Evolutionary conservation across 2,113 vertebrate species (phyloP).

Genomic region (Meriones unguiculatus): DNA sequence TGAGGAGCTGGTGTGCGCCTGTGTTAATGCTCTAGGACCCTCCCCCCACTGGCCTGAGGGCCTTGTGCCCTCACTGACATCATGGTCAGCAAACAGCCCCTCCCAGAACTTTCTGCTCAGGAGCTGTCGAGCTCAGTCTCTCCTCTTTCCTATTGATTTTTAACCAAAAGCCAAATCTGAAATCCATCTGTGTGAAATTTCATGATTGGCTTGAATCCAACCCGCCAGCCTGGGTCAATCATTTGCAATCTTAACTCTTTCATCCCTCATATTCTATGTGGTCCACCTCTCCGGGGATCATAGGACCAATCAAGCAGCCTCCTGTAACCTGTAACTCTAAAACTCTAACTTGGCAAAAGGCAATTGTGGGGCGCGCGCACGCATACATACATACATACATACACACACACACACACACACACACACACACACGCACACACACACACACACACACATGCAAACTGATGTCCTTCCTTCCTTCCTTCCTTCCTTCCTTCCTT

Average conservation of each 20-base stretch:
- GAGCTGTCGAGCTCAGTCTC: background rate
- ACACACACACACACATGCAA: background rate
- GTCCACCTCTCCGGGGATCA: background rate
- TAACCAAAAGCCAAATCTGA: conserved; percentile 46
- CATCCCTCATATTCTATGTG: background rate
- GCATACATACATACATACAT: background rate
- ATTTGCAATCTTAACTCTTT: background rate
- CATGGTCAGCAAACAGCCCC: background rate
- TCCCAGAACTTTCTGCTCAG: background rate
- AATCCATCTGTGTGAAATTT: background rate
- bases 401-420: background rate
- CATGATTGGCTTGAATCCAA: background rate
- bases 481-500: background rate
- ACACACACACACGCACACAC: background rate
- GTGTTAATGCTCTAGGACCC: background rate
- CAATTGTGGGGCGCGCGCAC: accelerated
- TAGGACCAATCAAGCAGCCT: background rate
- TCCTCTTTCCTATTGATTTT: background rate
- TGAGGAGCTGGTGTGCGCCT: too few species aligned
- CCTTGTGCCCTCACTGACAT: background rate
- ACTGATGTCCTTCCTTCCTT: background rate
- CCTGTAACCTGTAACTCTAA: background rate
- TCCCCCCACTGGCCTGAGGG: too few species aligned
- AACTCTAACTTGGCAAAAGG: background rate
- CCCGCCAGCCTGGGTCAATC: conserved; percentile 39